Base-by-base conservation (phyloP, 2,113 vertebrate genomes). In the Pholis gunnellus region DNA sequence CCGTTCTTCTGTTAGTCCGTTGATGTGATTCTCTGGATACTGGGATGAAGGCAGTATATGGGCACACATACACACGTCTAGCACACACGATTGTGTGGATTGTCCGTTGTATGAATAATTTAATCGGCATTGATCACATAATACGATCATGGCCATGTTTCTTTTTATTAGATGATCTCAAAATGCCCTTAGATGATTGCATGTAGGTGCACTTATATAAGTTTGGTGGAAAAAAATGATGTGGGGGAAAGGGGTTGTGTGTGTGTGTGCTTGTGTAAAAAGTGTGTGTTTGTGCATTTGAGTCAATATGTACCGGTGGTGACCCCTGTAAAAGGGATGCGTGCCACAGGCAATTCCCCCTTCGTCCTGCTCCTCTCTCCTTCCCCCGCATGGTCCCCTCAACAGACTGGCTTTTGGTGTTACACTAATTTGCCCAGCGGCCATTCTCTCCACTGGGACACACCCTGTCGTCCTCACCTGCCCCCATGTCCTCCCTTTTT, bases 71-170 rank as follows among this genome's bases (percentile, higher is more conserved):
- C 78, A 80, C 46, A 56, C 31, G 25, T 60, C 54, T 44, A 29
- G n/a, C 15, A 44, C 65, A 66, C 66, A 66, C 83, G 69, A 73
- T 76, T 74, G 64, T 85, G 67, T 81, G 46, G 20, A 65, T 88
- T 76, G 79, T 68, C 66, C 17, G 42, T 63, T 27, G 7, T 68
- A 87, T 91, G 79, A 92, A 92, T 94, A 34, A 90, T 91, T 92
- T 91, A 66, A 91, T 87, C 20, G 76, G 59, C 54, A 29, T 52
- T 34, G 85, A 88, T 88, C 82, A 86, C 77, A 84, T 63, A 40
- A 72, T 73, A 67, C 20, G 2, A 65, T 75, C 83, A 67, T 52
- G 38, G 36, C 64, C 18, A 52, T 78, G 42, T 65, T 73, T 76
- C 64, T 77, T 27, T 84, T 82, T 60, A 48, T 86, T 61, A 74